Evolutionary conservation across 2,888 invertebrate genomes (phyloP), one percentile per base, ranked within the genome.

Genomic region (Stenodema calcarata): DNA sequence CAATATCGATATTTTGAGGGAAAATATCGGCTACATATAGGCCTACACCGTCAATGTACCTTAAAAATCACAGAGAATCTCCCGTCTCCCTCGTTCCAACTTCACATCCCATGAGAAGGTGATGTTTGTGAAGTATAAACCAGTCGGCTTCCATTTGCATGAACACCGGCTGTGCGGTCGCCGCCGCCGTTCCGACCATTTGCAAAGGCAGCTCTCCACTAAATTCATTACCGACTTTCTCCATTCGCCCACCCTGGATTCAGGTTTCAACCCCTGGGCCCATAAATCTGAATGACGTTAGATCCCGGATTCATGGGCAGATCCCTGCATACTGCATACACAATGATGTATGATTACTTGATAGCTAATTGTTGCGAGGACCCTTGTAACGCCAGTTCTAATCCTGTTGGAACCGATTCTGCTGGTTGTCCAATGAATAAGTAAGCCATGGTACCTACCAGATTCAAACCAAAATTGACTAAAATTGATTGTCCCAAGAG

Each of bases 171-270:
- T 30, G 2, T 23, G n/a, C 69, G 69, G 73, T 30, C 73, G 35
- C 41, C 41, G 35, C 23, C 62, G 16, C 35, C 41, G 73, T 16
- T 75, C 73, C 30, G 7, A 30, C 35, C 73, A 75, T 75, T 75
- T 75, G 73, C 73, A 73, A 28, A 9, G 30, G 28, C 73, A 18
- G 35, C 30, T 75, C 14, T 28, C 62, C 35, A 18, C 35, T 75
- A 75, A 30, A 75, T 75, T 75, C 73, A 75, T 75, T 75, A 75
- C 41, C n/a, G n/a, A 41, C 73, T 18, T 35, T 41, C 35, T 75
- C 73, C 23, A 62, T 23, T 18, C 18, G 62, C 50, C 62, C 27
- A 7, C 12, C 23, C 50, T 50, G 50, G n/a, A 50, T 50, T n/a
- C 62, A 23, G 27, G 62, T 18, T 23, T 54, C 54, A 16, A 23